Evolutionary conservation across 2,113 vertebrate species (phyloP).

Genomic region (Gavialis gangeticus): DNA sequence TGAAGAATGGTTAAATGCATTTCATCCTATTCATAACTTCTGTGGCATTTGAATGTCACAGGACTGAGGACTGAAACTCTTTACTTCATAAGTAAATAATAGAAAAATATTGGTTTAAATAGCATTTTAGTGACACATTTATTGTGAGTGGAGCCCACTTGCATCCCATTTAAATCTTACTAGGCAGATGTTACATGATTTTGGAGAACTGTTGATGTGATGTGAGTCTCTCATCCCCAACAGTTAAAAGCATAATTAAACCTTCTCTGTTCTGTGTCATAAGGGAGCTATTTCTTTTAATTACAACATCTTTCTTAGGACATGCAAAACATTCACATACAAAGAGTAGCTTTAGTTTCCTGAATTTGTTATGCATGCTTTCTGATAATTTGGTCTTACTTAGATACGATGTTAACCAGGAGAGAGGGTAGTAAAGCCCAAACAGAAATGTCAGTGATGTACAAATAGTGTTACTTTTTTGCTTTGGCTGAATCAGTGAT

Average conservation of each 20-base stretch:
- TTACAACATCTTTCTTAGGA: slow-evolving; percentile 29
- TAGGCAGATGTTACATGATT: not conserved
- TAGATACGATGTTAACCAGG: not conserved
- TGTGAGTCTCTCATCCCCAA: not conserved
- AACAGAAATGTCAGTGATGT: not conserved
- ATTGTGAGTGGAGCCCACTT: not conserved
- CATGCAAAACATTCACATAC: not conserved
- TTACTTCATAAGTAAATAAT: not conserved
- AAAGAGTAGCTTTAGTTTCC: not conserved
- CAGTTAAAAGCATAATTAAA: slow-evolving; percentile 34
- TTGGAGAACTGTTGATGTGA: not conserved
- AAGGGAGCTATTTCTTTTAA: slow-evolving; percentile 30
- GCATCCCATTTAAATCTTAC: not conserved
- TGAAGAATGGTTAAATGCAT: not conserved
- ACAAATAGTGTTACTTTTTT: not conserved
- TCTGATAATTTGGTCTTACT: not conserved
- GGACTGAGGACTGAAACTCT: not conserved
- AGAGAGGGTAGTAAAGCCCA: not conserved
- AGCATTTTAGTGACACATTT: not conserved
- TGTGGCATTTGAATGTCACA: not conserved
- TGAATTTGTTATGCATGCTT: not conserved
- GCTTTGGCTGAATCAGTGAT: not conserved
- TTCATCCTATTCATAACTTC: not conserved
- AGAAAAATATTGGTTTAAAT: not conserved
- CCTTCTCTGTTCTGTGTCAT: not conserved